Evolutionary conservation across 2,113 vertebrate genomes (phyloP).

Genomic region (Pyrgilauda ruficollis): DNA sequence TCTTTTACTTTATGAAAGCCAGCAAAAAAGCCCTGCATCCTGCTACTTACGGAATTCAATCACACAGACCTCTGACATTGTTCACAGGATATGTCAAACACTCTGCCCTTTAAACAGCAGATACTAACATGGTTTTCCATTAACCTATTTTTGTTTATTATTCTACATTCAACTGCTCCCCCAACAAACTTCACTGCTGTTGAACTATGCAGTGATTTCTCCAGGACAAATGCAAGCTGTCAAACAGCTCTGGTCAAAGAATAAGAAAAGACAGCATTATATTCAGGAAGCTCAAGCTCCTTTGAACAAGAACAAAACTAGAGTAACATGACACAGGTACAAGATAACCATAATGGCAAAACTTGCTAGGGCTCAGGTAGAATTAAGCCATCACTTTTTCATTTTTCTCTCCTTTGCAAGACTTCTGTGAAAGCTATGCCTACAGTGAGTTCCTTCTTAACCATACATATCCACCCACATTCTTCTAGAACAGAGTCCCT

Average conservation of each 20-base stretch:
- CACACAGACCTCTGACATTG: background rate
- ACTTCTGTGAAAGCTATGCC: background rate
- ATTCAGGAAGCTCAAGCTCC: background rate
- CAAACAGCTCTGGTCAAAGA: background rate
- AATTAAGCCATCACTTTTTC: background rate
- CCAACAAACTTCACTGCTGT: background rate
- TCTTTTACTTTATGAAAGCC: background rate
- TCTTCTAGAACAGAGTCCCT: background rate
- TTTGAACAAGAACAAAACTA: background rate
- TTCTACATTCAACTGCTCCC: background rate
- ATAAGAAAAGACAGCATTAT: background rate
- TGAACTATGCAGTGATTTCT: background rate
- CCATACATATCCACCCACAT: background rate
- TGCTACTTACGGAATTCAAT: background rate
- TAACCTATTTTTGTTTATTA: background rate
- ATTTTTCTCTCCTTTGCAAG: background rate
- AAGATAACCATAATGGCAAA: background rate
- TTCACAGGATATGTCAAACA: background rate
- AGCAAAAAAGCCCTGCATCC: background rate
- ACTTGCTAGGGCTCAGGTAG: background rate
- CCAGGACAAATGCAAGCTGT: background rate
- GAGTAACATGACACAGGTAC: background rate
- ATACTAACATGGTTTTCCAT: background rate
- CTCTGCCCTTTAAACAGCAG: background rate
- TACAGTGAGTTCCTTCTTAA: background rate